phyloP scores from a whole-genome alignment of 2,888 invertebrate species.

The Serripes groenlandicus region DNA sequence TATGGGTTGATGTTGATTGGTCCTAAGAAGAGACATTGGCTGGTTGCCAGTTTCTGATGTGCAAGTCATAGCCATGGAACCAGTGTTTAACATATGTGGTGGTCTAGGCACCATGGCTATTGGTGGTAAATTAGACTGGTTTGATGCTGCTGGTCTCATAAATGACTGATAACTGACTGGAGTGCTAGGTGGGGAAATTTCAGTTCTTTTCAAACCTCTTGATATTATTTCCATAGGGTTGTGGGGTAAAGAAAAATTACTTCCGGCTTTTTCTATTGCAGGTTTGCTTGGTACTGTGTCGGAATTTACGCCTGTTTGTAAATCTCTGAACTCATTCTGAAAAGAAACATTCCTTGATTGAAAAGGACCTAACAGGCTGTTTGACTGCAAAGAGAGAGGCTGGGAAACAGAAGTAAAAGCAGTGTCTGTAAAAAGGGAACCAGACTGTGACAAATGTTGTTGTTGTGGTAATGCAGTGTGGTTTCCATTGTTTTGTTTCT shows the following conservation, averaged over 20 bases:
- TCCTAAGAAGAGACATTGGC: neutral
- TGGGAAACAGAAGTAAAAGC: too few relatives aligned
- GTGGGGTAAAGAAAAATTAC: slow-evolving; percentile 22
- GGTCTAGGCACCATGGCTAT: neutral
- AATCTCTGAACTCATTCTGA: too few relatives aligned
- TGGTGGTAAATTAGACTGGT: neutral
- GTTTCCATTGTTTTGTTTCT: neutral
- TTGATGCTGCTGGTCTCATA: neutral
- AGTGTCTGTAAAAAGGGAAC: too few relatives aligned
- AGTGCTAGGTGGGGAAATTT: slow-evolving; percentile 41
- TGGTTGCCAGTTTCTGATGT: neutral
- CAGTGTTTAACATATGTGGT: neutral
- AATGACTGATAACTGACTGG: neutral
- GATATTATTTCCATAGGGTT: slow-evolving; percentile 58
- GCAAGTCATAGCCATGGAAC: neutral
- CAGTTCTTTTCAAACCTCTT: slow-evolving; percentile 43
- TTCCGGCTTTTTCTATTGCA: neutral
- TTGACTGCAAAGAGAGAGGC: too few relatives aligned
- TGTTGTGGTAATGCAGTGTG: too few relatives aligned
- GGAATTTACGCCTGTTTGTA: too few relatives aligned
- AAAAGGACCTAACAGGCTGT: too few relatives aligned
- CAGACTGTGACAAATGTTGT: too few relatives aligned
- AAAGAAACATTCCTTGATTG: too few relatives aligned
- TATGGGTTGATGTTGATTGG: neutral
- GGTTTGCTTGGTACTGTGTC: neutral